Evolutionary conservation across 2,797 vertebrate genomes (phyloP).

Genomic region (Euthynnus affinis): DNA sequence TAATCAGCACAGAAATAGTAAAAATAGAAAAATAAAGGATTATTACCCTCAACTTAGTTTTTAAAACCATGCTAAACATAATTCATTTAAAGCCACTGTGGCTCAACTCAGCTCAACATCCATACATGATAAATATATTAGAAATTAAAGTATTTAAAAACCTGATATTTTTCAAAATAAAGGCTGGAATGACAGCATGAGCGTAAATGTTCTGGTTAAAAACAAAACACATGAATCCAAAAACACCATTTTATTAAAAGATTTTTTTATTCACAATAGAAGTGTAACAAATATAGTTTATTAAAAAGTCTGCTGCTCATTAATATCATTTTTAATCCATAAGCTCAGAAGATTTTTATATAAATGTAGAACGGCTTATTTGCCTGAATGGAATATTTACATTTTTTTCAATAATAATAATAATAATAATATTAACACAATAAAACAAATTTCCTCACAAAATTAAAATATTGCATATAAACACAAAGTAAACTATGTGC

Average conservation of each 20-base stretch:
- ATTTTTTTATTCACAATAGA: slow-evolving; percentile 98
- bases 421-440: slow-evolving; percentile 77
- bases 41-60: no score
- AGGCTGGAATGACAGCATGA: no score
- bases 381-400: slow-evolving; percentile 89
- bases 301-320: slow-evolving; percentile 98
- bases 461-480: slow-evolving; percentile 81
- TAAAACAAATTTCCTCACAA: slow-evolving; percentile 77
- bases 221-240: slow-evolving; percentile 23
- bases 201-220: neutral
- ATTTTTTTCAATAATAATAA: slow-evolving; percentile 86
- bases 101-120: no score
- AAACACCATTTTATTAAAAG: slow-evolving; percentile 89
- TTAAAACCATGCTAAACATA: no score
- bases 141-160: no score
- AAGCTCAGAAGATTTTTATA: slow-evolving; percentile 92
- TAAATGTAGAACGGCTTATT: slow-evolving; percentile 89
- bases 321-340: slow-evolving; percentile 90
- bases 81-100: no score
- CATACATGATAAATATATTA: no score
- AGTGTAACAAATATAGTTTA: slow-evolving; percentile 99
- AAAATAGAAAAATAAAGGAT: no score
- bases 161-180: no score
- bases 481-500: slow-evolving; percentile 83
- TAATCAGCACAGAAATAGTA: no score